Evolutionary conservation across 2,797 vertebrate species (phyloP).

Genomic region (Hemibagrus guttatus): DNA sequence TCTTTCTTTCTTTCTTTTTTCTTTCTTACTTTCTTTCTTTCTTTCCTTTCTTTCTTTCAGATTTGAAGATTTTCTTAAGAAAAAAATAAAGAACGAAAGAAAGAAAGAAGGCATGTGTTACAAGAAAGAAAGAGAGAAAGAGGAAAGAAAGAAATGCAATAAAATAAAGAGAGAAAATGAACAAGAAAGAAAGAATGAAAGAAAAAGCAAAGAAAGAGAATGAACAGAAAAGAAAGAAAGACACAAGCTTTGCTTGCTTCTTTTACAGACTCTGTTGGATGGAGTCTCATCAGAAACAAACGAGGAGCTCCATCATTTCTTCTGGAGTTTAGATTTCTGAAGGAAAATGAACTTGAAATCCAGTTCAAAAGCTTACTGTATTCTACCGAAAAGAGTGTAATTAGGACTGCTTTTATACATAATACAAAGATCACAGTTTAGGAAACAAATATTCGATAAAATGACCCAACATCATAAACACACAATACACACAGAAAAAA

Average conservation of each 20-base stretch:
- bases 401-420: neutral
- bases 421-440: neutral
- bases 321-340: neutral
- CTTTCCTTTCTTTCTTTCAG: no score
- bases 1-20: no score
- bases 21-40: no score
- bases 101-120: no score
- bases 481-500: neutral
- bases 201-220: no score
- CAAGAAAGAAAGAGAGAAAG: no score
- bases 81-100: no score
- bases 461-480: slow-evolving; percentile 25
- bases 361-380: neutral
- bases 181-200: no score
- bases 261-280: neutral
- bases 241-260: neutral
- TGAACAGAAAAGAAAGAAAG: no score
- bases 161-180: no score
- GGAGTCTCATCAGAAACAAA: neutral
- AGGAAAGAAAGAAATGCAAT: no score
- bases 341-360: neutral
- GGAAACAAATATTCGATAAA: neutral
- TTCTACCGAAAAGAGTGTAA: neutral
- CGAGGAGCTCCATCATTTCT: neutral
- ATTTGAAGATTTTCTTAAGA: no score